phyloP scores from a whole-genome alignment of 2,113 vertebrate species.

The Microtus oregoni region DNA sequence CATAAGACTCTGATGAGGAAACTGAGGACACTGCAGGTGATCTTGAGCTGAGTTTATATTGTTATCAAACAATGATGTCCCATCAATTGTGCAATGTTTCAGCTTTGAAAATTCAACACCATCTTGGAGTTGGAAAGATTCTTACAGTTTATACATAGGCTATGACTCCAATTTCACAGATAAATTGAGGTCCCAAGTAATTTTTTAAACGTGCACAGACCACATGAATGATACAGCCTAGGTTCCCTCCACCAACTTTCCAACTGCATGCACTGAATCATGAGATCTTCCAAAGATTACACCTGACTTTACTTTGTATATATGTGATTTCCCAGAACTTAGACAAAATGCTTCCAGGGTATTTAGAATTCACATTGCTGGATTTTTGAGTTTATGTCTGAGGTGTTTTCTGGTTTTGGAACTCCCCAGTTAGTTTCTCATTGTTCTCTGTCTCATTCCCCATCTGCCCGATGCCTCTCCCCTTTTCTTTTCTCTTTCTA shows the following conservation, averaged over 20 bases:
- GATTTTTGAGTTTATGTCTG: neutral
- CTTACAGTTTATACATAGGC: neutral
- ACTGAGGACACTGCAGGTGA: neutral
- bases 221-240: neutral
- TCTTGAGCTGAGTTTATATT: neutral
- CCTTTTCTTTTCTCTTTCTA: constrained; percentile 15
- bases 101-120: neutral
- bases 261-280: neutral
- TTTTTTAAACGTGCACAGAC: neutral
- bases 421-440: neutral
- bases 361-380: neutral
- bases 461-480: neutral
- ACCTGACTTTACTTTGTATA: neutral
- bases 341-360: neutral
- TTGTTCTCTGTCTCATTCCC: neutral
- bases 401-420: neutral
- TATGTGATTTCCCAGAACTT: neutral
- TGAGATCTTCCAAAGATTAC: too few species aligned
- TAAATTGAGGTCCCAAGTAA: neutral
- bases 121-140: neutral
- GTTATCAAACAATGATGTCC: neutral
- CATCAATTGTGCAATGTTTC: neutral
- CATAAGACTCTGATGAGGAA: neutral
- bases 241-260: accelerated
- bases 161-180: neutral